Evolutionary conservation across 92 coral and sea anemone genomes (phyloP).

Genomic region (Micromussa lordhowensis): DNA sequence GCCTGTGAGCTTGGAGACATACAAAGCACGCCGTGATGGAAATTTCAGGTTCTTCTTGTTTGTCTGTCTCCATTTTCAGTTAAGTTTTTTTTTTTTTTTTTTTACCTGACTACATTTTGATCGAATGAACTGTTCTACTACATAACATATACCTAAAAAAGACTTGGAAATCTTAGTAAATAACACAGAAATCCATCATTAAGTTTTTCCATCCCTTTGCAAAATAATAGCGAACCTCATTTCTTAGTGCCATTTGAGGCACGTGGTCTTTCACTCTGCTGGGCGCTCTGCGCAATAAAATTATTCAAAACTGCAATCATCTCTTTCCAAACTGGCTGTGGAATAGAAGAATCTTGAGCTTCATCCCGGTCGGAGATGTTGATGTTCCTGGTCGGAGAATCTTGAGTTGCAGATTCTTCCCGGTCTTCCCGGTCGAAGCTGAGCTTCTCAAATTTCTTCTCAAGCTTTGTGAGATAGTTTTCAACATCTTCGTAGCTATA

Average conservation of each 20-base stretch:
- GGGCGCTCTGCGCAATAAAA: background rate
- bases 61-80: background rate
- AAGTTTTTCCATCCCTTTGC: too few relatives aligned
- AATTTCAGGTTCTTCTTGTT: background rate
- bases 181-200: background rate
- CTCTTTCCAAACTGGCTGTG: background rate
- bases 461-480: constrained; percentile 17
- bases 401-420: background rate
- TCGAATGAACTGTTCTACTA: background rate
- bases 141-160: background rate
- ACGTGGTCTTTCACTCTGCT: background rate
- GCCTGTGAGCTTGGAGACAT: background rate
- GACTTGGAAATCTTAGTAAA: background rate
- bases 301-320: background rate
- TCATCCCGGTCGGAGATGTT: too few relatives aligned
- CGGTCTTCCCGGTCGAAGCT: background rate
- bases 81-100: too few relatives aligned
- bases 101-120: background rate
- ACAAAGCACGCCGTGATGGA: background rate
- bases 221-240: too few relatives aligned
- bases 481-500: constrained; percentile 29
- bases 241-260: background rate
- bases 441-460: background rate
- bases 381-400: background rate
- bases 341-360: background rate